Evolutionary conservation across 2,888 invertebrate species (phyloP).

Genomic region (Branchipolynoe longqiensis): DNA sequence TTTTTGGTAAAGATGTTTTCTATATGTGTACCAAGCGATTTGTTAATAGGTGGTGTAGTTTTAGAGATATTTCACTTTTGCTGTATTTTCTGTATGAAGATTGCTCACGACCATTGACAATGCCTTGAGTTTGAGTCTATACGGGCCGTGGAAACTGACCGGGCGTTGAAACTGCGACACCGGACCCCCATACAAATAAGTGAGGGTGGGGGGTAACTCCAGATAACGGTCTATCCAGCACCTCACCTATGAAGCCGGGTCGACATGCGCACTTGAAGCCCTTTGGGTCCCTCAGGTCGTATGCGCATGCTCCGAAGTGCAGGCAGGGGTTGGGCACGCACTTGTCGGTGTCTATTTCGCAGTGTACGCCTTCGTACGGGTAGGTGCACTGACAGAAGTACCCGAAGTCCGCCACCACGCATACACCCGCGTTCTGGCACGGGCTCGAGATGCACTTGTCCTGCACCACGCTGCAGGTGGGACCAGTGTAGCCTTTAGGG

Average conservation of each 20-base stretch:
- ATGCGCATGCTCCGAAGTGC: constrained; percentile 73
- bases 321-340: constrained; percentile 76
- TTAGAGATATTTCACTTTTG: no score
- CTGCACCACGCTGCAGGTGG: constrained; percentile 89
- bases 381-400: constrained; percentile 91
- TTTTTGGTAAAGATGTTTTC: no score
- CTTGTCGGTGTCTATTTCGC: constrained; percentile 88
- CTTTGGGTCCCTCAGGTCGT: constrained; percentile 66
- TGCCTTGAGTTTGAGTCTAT: no score
- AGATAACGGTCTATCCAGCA: no score
- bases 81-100: no score
- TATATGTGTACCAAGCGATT: no score
- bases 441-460: constrained; percentile 96
- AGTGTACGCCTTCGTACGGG: constrained; percentile 89
- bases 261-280: constrained; percentile 75
- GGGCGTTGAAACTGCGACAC: no score
- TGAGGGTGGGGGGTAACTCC: no score
- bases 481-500: constrained; percentile 70
- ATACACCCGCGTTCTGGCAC: constrained; percentile 91
- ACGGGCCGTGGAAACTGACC: no score
- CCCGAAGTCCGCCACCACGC: constrained; percentile 60
- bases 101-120: no score
- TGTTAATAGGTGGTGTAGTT: no score
- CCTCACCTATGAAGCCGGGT: constrained; percentile 69
- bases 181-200: no score